Conservation (phyloP, 1,140 invertebrate genomes). For the Protaetia brevitarsis region DNA sequence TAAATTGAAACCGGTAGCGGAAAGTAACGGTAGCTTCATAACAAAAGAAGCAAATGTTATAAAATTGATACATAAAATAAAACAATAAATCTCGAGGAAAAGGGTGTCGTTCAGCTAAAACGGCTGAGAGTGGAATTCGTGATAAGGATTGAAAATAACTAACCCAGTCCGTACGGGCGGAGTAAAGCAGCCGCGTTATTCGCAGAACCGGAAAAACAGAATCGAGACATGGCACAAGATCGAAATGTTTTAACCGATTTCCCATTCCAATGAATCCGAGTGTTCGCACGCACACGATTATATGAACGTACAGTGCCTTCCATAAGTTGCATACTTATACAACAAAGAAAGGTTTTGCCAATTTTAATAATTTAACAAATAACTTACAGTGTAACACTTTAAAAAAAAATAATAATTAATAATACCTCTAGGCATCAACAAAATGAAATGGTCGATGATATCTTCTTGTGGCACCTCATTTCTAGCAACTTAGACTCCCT, state of each 20-base stretch:
- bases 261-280: slow-evolving; percentile 17
- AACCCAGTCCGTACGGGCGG: slow-evolving; percentile 23
- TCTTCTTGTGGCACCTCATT: no score
- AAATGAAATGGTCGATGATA: no score
- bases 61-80: slow-evolving; percentile 40
- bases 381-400: no score
- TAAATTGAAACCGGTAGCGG: slow-evolving; percentile 30
- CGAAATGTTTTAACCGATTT: slow-evolving; percentile 20
- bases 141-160: slow-evolving; percentile 40
- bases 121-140: slow-evolving; percentile 39
- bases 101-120: slow-evolving; percentile 33
- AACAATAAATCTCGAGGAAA: slow-evolving; percentile 37
- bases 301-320: slow-evolving; percentile 6
- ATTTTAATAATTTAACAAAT: no score
- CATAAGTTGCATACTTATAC: not conserved
- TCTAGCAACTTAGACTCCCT: no score
- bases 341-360: no score
- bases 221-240: not conserved
- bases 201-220: slow-evolving; percentile 19
- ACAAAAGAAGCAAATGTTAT: slow-evolving; percentile 26
- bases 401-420: no score
- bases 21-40: not conserved
- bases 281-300: slow-evolving; percentile 5
- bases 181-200: slow-evolving; percentile 19
- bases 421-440: no score